phyloP scores from a whole-genome alignment of 1,140 invertebrate species.

The Pemphigus obesinymphae region DNA sequence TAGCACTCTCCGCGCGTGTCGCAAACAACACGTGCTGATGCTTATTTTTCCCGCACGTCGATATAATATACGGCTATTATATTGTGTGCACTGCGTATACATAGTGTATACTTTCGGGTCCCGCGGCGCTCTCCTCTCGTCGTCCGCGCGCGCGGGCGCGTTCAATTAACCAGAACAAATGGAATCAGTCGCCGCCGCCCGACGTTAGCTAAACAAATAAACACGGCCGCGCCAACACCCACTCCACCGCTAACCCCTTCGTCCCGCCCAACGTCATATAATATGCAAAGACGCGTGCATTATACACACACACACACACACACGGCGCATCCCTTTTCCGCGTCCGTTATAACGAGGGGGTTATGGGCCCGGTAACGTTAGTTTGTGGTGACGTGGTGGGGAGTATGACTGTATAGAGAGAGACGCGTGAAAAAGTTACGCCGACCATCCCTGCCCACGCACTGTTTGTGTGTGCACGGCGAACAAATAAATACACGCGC shows the following conservation, averaged over 20 bases:
- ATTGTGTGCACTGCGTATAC: neutral
- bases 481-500: no score
- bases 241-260: neutral
- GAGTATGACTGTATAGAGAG: no score
- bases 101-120: neutral
- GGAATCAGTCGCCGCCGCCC: neutral
- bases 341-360: no score
- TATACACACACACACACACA: neutral
- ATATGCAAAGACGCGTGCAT: neutral
- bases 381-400: no score
- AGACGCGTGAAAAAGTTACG: neutral
- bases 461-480: no score
- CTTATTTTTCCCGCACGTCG: neutral
- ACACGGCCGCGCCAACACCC: neutral
- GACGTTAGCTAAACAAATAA: neutral
- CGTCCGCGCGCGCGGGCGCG: neutral
- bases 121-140: neutral
- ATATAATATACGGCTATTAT: no score
- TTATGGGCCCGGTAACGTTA: no score
- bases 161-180: constrained; percentile 30
- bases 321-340: no score
- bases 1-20: constrained; percentile 21
- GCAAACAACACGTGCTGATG: constrained; percentile 15
- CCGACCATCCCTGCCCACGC: neutral
- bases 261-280: neutral